A percentile compares a stretch with the other conserved stretches of the same genome.
phyloP scores from a whole-genome alignment of 2,888 invertebrate species.

The Chymomyza amoena region DNA sequence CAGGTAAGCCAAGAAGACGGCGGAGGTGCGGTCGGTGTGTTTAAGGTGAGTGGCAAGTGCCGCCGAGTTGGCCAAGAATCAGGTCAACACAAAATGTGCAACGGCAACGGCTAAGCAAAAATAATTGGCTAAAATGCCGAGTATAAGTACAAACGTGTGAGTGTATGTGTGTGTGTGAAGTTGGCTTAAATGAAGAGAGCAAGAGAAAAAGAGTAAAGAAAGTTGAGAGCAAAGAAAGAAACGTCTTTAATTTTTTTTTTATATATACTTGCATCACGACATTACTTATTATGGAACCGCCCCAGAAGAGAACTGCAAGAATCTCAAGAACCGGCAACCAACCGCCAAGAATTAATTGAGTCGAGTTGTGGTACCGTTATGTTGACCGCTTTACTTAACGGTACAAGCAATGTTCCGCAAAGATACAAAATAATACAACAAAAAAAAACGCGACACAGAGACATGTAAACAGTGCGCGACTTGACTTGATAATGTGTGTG shows the following conservation, averaged over 20 bases:
- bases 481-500: neutral
- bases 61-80: neutral
- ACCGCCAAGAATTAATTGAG: neutral
- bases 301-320: neutral
- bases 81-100: slow-evolving; percentile 32
- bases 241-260: neutral
- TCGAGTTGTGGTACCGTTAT: slow-evolving; percentile 48
- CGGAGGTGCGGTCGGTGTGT: too few species aligned
- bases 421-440: neutral
- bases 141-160: neutral
- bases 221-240: neutral
- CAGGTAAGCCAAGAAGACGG: neutral
- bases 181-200: slow-evolving; percentile 46
- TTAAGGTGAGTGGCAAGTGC: neutral
- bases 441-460: neutral
- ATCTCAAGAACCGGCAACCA: neutral
- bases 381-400: slow-evolving; percentile 67
- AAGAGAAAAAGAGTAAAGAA: slow-evolving; percentile 34
- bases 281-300: neutral
- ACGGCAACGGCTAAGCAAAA: slow-evolving; percentile 40
- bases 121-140: slow-evolving; percentile 36
- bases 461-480: neutral
- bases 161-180: neutral
- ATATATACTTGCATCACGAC: neutral
- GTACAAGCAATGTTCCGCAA: slow-evolving; percentile 22